Evolutionary conservation across 2,797 vertebrate species (phyloP), one percentile per base, ranked within the genome.

Genomic region (Sphaeramia orbicularis): DNA sequence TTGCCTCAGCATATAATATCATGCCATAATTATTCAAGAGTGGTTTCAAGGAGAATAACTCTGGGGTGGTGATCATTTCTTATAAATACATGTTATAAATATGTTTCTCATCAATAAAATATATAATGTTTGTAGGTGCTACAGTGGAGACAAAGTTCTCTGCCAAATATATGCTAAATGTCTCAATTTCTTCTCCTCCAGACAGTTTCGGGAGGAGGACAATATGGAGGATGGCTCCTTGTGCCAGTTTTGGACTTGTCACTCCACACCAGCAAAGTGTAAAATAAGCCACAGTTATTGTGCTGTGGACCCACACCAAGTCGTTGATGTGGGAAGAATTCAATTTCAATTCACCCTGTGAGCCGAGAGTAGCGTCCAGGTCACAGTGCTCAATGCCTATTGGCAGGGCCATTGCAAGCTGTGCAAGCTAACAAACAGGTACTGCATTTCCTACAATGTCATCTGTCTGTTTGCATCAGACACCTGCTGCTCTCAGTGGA

Each of bases 391-490:
- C 48, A 69, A 65, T 53, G 68, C 65, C 49, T 65, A 45, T 56
- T 64, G 68, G 51, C 70, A 64, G 42, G 13, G 65, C 45, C 55
- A 0, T 69, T 41, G 43, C 55, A 67, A 37, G 43, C 19, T 43
- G 54, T 16, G 35, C 30, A 14, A 6, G 1, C 6, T 10, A 37
- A 32, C 13, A 4, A 24, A 10, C 10, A 37, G 24, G 37, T 14
- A 78, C 75, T 65, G 70, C 53, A 67, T 80, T 80, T 86, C 85
- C 81, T 81, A 84, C 41, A 55, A 77, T 83, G 71, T 74, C 68
- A 61, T 76, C 51, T 71, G 78, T 67, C 68, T 40, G 55, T 45
- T 35, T 48, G 54, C 15, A 47, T 55, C 61, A 48, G 19, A 70
- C 49, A 66, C 65, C 32, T 19, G 70, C 75, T 53, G 66, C n/a